Evolutionary conservation across 2,797 vertebrate species (phyloP).

Genomic region (Amblyopsis hoosieri): DNA sequence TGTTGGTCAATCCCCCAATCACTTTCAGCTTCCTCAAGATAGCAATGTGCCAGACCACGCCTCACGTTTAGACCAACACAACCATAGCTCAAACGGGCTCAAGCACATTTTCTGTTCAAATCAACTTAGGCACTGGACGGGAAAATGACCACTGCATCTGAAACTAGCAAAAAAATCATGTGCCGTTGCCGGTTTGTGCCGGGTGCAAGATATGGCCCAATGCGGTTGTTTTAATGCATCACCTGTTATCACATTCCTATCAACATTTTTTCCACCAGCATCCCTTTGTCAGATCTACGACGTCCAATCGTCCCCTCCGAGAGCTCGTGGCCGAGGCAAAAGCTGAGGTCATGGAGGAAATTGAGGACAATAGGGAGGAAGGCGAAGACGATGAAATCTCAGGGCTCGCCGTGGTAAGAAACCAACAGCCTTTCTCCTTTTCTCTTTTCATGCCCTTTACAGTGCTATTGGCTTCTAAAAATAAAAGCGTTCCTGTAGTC

Average conservation of each 20-base stretch:
- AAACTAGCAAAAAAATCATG: no score
- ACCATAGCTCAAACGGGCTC: no score
- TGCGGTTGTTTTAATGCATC: neutral
- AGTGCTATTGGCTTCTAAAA: conserved; percentile 20
- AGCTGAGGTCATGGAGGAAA: conserved; percentile 98
- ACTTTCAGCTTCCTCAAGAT: no score
- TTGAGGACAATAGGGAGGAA: conserved; percentile 91
- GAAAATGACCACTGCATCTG: no score
- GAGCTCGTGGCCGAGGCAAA: conserved; percentile 98
- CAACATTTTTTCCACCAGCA: conserved; percentile 74
- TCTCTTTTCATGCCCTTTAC: conserved; percentile 12
- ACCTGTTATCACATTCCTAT: neutral
- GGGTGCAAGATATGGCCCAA: neutral
- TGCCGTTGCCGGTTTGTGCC: no score
- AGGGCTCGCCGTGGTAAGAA: conserved; percentile 78
- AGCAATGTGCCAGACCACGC: no score
- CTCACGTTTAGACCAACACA: no score
- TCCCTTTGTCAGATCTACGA: conserved; percentile 85
- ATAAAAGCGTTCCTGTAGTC: neutral
- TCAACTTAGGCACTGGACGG: no score
- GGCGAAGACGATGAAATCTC: conserved; percentile 85
- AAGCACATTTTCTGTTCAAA: no score
- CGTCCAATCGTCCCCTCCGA: conserved; percentile 84
- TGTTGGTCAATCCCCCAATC: no score
- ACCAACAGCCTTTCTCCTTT: conserved; percentile 5